Evolutionary conservation across 2,113 vertebrate genomes (phyloP), one percentile per base, ranked within the genome.

Genomic region (Microtus montanus): DNA sequence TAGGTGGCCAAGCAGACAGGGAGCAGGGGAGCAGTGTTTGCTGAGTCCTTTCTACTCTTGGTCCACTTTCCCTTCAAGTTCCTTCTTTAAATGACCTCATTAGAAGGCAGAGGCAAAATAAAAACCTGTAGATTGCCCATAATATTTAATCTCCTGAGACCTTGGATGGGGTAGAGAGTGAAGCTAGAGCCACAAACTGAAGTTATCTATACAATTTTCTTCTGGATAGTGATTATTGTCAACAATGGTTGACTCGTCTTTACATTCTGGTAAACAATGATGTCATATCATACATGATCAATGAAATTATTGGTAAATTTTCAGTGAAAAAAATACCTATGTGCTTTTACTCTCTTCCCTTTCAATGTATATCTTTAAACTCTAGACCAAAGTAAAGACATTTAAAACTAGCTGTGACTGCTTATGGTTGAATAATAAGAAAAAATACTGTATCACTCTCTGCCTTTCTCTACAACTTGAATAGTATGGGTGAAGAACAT

Each of bases 401-500:
- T 87, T 85, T 54, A 35, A 79, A 93, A 68, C 11, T 44, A 77
- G 30, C 13, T 80, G 5, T 30, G 54, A 63, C 20, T 14, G 2
- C 6, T 64, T 10, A 12, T 68, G 35, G 7, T 74, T 77, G 58
- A 38, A n/a, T 83, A 89, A 70, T 30, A 88, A 64, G 5, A 93
- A 26, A 75, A 88, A 68, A 30, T 26, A 3, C 10, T 77, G 11
- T 66, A 7, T 20, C 17, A 15, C 58, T 74, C 63, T 74, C 68
- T 7, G 26, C 30, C 12, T 6, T 9, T 83, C 38, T 54, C 13
- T 84, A 73, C 5, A 6, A 44, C 90, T 87, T 49, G 7, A 9
- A 24, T 71, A 26, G 19, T 63, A 6, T 79, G 7, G 87, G 22
- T 86, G 41, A 38, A 95, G 95, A 96, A 88, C 15, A 83, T 74